Conservation (phyloP, 2,888 invertebrate genomes). For the Ennomos quercinarius region DNA sequence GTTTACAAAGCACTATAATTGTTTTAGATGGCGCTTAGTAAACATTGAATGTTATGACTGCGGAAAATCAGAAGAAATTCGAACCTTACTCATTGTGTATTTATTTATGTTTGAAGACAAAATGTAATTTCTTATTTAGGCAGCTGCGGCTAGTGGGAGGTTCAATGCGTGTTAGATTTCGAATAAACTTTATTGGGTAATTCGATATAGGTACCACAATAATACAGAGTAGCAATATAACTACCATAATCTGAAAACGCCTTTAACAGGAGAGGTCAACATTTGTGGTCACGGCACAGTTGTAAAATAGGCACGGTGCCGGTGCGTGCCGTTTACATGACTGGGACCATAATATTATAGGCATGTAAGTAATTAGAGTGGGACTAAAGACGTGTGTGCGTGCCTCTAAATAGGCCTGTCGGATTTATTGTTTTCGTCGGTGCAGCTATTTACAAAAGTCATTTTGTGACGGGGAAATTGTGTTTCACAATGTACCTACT, state of each 20-base stretch:
- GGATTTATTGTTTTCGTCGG: slow-evolving; percentile 36
- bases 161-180: slow-evolving; percentile 27
- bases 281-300: slow-evolving; percentile 46
- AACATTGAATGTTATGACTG: slow-evolving; percentile 17
- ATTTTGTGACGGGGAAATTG: slow-evolving; percentile 17
- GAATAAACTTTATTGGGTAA: slow-evolving; percentile 23
- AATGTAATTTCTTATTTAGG: slow-evolving; percentile 3
- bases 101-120: slow-evolving; percentile 14
- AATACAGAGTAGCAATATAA: slow-evolving; percentile 16
- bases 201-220: slow-evolving; percentile 16
- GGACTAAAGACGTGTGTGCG: slow-evolving; percentile 45
- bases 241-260: slow-evolving; percentile 28
- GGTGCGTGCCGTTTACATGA: slow-evolving; percentile 51
- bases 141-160: slow-evolving; percentile 15
- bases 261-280: slow-evolving; percentile 42
- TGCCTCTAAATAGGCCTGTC: slow-evolving; percentile 40
- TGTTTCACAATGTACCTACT: slow-evolving; percentile 1
- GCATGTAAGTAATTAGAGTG: slow-evolving; percentile 51
- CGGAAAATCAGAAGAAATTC: slow-evolving; percentile 14
- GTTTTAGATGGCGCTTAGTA: slow-evolving; percentile 30
- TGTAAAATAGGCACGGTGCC: slow-evolving; percentile 47
- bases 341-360: slow-evolving; percentile 50
- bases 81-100: slow-evolving; percentile 18
- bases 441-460: slow-evolving; percentile 29
- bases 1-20: slow-evolving; percentile 33